A percentile compares a stretch with the other conserved stretches of the same genome.
These are phyloP conservation scores for Euzophera pinguis DNA, from an alignment of 2,888 invertebrate species.

Conservation along the genomic window DNA sequence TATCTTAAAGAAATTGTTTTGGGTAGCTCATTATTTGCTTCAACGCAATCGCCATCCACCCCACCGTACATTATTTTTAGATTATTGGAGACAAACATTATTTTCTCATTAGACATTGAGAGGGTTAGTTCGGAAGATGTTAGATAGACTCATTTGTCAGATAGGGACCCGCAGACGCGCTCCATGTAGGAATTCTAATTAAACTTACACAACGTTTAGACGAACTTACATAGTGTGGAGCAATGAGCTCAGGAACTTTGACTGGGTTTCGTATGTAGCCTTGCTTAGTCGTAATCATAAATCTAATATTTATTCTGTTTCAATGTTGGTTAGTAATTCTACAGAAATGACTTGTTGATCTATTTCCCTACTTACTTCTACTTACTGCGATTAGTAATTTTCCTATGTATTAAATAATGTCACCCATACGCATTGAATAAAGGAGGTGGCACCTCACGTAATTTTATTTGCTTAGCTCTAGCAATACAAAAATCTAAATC, in stretches of 20 bases:
- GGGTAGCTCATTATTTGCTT: slow-evolving; percentile 19
- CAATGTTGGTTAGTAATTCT: too few relatives aligned
- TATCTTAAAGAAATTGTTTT: slow-evolving; percentile 16
- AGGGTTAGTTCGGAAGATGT: slow-evolving; percentile 32
- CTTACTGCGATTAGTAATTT: too few relatives aligned
- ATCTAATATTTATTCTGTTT: not conserved
- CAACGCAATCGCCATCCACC: slow-evolving; percentile 16
- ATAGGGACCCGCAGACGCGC: slow-evolving; percentile 36
- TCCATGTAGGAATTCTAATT: slow-evolving; percentile 59
- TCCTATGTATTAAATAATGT: too few relatives aligned
- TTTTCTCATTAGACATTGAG: slow-evolving; percentile 26
- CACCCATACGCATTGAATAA: too few relatives aligned
- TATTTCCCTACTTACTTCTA: too few relatives aligned
- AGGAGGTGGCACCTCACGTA: too few relatives aligned
- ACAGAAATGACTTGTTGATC: too few relatives aligned
- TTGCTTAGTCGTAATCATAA: slow-evolving; percentile 28
- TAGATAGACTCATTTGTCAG: slow-evolving; percentile 54
- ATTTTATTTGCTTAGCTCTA: too few relatives aligned
- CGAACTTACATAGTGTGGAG: slow-evolving; percentile 49
- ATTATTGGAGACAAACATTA: slow-evolving; percentile 29
- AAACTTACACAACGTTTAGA: slow-evolving; percentile 62
- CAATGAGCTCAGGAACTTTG: slow-evolving; percentile 54
- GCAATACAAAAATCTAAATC: too few relatives aligned
- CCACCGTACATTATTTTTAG: slow-evolving; percentile 24
- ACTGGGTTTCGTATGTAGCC: slow-evolving; percentile 32